phyloP scores from a whole-genome alignment of 35 echinoderm and acorn worm species.

The Heliocidaris erythrogramma region DNA sequence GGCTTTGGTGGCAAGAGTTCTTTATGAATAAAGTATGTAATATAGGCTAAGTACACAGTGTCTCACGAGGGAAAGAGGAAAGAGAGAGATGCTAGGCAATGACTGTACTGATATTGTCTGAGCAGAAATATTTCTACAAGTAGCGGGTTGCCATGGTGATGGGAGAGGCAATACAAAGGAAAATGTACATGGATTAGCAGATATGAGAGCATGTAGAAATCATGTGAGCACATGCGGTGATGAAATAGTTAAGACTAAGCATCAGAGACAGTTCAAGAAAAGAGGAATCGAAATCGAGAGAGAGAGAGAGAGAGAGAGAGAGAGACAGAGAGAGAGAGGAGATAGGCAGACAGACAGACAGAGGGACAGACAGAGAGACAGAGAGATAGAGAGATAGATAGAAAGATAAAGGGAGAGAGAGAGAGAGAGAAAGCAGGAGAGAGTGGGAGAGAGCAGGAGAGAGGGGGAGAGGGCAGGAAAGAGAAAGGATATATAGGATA shows the following conservation, averaged over 20 bases:
- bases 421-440: not conserved
- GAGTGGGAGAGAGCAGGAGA: not conserved
- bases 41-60: constrained; percentile 8
- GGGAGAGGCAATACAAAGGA: too few relatives aligned
- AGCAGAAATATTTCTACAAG: too few relatives aligned
- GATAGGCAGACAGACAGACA: not conserved
- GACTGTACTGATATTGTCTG: too few relatives aligned
- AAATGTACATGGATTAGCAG: too few relatives aligned
- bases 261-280: not conserved
- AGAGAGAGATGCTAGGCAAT: not conserved
- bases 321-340: not conserved
- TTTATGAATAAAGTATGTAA: constrained; percentile 34
- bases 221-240: not conserved
- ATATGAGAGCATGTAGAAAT: too few relatives aligned
- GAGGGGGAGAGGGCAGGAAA: not conserved
- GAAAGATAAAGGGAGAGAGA: too few relatives aligned
- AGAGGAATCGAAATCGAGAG: not conserved
- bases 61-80: not conserved
- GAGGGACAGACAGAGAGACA: not conserved
- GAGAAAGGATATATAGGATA: not conserved
- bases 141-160: too few relatives aligned
- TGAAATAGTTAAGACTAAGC: not conserved
- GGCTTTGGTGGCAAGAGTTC: not conserved
- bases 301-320: not conserved
- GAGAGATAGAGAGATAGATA: not conserved